Evolutionary conservation across 2,797 vertebrate genomes (phyloP), one percentile per base, ranked within the genome.

Genomic region (Pseudocheirus occidentalis): DNA sequence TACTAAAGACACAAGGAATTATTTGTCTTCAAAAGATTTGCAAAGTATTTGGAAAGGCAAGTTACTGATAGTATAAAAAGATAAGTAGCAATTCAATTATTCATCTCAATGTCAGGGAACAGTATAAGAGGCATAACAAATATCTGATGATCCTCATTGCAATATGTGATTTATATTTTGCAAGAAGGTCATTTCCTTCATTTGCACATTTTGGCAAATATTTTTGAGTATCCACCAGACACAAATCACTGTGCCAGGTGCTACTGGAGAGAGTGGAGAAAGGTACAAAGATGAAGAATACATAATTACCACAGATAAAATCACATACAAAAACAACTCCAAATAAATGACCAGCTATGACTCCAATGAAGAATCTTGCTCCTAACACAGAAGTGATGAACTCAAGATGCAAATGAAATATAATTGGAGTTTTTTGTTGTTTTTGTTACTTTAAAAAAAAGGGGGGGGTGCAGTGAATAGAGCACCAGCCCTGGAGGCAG

Each of bases 151-250:
- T 87, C 40, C 73, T 27, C n/a, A 46, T 50, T 50, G 31, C 14
- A 87, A 50, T 28, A 46, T 50, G 40, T 50, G 40, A 87, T 27
- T 87, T 87, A 28, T 27, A 50, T 50, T 87, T 87, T 87, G 21
- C 73, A 87, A 87, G 62, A 66, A 66, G 40, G 24, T 46, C 73
- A 87, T 12, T 87, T 87, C 10, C 50, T 46, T 87, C 31, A 87
- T 87, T 81, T 4, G 31, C 21, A 59, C 28, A 91, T 29, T 57
- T 57, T 92, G 81, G 18, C 34, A 92, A 94, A 93, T 62, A 91
- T 28, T 59, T 92, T 91, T 9, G 73, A 81, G 90, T 90, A 55
- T 94, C 94, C 92, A 62, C n/a, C 89, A n/a, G 12, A 66, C 59
- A 55, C 0, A 0, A 92, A 46, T 9, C n/a, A 87, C n/a, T 62